Percentiles rank a stretch among this genome's conserved stretches.
These are phyloP conservation scores for Petrocephalus microphthalmus DNA, from an alignment of 2,113 vertebrate species.

Conservation along the genomic window DNA sequence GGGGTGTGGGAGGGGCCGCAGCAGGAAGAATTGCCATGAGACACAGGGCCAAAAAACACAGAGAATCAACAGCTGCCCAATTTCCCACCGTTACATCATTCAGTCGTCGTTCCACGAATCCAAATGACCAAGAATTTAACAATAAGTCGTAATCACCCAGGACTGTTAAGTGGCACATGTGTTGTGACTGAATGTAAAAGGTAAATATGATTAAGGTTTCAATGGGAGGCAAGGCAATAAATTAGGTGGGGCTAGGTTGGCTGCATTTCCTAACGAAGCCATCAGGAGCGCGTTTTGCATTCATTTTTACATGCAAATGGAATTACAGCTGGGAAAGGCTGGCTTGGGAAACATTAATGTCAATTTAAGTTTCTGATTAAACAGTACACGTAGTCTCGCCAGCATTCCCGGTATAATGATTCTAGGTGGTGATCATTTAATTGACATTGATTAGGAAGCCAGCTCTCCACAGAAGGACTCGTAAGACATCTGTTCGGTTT, in stretches of 20 bases:
- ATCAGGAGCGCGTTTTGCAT: neutral
- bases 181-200: neutral
- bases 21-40: constrained; percentile 33
- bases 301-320: neutral
- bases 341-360: constrained; percentile 24
- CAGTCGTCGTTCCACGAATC: neutral
- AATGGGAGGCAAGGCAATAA: neutral
- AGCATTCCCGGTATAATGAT: constrained; percentile 5
- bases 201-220: neutral
- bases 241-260: neutral
- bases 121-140: neutral
- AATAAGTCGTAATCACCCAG: neutral
- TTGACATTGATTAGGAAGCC: constrained; percentile 8
- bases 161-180: neutral
- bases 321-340: neutral
- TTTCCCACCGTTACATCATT: neutral
- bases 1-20: constrained; percentile 7
- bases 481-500: constrained; percentile 11
- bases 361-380: constrained; percentile 24
- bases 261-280: neutral
- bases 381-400: neutral
- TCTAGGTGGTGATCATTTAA: constrained; percentile 12
- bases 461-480: neutral
- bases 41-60: neutral
- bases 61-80: neutral